Percentiles rank a stretch among this genome's conserved stretches.
Conservation (phyloP, 1,140 invertebrate genomes). For the Drosophila melanogaster region DNA sequence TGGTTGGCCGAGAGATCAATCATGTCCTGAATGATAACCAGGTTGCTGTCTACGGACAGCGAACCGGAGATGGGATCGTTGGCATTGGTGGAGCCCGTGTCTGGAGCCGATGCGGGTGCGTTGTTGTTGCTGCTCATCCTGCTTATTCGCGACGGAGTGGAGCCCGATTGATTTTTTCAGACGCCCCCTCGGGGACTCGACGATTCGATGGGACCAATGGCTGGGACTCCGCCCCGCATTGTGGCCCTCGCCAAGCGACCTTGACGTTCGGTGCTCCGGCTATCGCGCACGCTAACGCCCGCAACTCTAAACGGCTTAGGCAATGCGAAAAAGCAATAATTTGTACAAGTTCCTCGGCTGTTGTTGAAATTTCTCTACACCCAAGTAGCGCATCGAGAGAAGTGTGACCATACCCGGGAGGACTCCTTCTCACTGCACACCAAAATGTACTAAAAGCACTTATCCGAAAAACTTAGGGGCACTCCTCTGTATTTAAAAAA, state of each 20-base stretch:
- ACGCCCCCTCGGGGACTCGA: slow-evolving; percentile 40
- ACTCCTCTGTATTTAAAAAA: neutral
- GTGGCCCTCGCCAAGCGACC: slow-evolving; percentile 26
- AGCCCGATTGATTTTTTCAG: slow-evolving; percentile 76
- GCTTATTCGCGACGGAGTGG: slow-evolving; percentile 42
- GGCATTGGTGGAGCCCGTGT: slow-evolving; percentile 25
- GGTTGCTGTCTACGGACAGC: slow-evolving; percentile 61
- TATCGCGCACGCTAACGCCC: slow-evolving; percentile 23
- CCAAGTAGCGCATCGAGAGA: slow-evolving; percentile 52
- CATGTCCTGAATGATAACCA: slow-evolving; percentile 93
- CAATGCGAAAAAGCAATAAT: slow-evolving; percentile 53
- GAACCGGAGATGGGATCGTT: slow-evolving; percentile 21
- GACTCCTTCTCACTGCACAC: neutral
- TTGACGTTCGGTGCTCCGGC: slow-evolving; percentile 9
- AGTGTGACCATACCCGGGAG: slow-evolving; percentile 7
- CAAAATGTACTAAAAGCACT: slow-evolving; percentile 9
- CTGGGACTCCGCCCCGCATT: slow-evolving; percentile 51
- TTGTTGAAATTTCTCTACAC: slow-evolving; percentile 80
- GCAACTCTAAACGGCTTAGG: slow-evolving; percentile 20
- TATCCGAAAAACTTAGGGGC: neutral
- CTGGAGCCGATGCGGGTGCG: slow-evolving; percentile 12
- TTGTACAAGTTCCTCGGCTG: slow-evolving; percentile 64
- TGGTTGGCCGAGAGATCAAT: slow-evolving; percentile 97
- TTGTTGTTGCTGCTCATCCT: slow-evolving; percentile 68
- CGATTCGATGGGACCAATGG: slow-evolving; percentile 38